A percentile compares a stretch with the other conserved stretches of the same genome.
These are phyloP conservation scores for Leptopilina syphax DNA, from an alignment of 2,888 invertebrate species.

Conservation along the genomic window DNA sequence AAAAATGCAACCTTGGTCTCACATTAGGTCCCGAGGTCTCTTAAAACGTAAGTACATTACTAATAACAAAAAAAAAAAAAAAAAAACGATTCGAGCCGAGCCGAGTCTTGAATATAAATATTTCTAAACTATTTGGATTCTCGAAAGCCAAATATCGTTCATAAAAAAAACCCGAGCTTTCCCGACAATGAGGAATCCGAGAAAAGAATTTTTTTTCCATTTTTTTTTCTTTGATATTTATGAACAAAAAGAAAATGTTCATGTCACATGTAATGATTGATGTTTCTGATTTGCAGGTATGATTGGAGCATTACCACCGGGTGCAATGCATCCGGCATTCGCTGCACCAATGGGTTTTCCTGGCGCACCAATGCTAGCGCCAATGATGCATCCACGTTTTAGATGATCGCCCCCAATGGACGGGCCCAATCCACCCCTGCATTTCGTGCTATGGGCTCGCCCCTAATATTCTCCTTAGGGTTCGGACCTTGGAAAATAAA, in stretches of 20 bases:
- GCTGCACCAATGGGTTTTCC: slow-evolving; percentile 79
- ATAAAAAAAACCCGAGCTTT: neutral
- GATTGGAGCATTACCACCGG: slow-evolving; percentile 76
- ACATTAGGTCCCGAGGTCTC: slow-evolving; percentile 52
- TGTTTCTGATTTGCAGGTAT: slow-evolving; percentile 73
- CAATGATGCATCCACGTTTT: slow-evolving; percentile 91
- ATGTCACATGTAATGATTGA: slow-evolving; percentile 45
- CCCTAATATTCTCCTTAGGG: slow-evolving; percentile 65
- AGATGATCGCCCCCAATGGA: slow-evolving; percentile 86
- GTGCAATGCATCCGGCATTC: slow-evolving; percentile 78
- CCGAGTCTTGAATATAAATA: too few species aligned
- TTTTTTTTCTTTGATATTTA: too few species aligned
- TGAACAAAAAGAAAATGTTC: neutral
- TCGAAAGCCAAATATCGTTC: too few species aligned
- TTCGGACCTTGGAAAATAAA: slow-evolving; percentile 1
- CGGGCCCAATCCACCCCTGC: slow-evolving; percentile 78
- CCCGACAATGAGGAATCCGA: slow-evolving; percentile 3
- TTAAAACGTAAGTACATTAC: slow-evolving; percentile 62
- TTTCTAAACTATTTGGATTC: too few species aligned
- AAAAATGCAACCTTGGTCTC: slow-evolving; percentile 50
- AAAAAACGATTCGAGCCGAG: too few species aligned
- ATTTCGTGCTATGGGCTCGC: slow-evolving; percentile 80
- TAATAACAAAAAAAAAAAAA: too few species aligned
- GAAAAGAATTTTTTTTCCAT: too few species aligned
- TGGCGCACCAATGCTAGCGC: slow-evolving; percentile 79